phyloP scores from a whole-genome alignment of 2,797 vertebrate species.

The Premnoplex brunnescens region DNA sequence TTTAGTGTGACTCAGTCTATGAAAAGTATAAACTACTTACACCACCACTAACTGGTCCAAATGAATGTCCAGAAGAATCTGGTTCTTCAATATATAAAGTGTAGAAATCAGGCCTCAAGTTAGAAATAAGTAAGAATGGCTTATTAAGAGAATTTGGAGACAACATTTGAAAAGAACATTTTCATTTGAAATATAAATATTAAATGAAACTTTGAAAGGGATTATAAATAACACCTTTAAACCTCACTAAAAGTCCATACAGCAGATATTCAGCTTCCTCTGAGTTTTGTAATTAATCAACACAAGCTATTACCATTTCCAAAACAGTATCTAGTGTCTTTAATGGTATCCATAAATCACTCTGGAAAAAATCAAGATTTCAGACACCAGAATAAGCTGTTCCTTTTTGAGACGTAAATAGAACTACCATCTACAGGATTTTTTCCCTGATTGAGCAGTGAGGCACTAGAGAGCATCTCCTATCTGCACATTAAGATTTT shows the following conservation, averaged over 20 bases:
- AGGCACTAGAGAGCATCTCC: background rate
- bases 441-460: background rate
- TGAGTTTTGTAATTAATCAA: background rate
- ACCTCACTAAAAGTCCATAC: background rate
- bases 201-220: background rate
- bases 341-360: background rate
- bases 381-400: background rate
- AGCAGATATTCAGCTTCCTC: background rate
- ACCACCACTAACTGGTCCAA: constrained; percentile 84
- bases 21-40: constrained; percentile 75
- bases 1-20: background rate
- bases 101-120: constrained; percentile 86
- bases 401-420: background rate
- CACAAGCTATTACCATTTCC: background rate
- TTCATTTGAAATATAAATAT: background rate
- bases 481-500: background rate
- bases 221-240: background rate
- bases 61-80: constrained; percentile 85
- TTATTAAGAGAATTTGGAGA: background rate
- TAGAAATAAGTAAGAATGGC: constrained; percentile 28
- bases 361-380: background rate
- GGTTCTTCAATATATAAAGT: constrained; percentile 93
- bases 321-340: background rate
- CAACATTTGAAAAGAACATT: background rate
- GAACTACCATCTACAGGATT: background rate